These are phyloP conservation scores for Phymastichus coffea DNA, from an alignment of 1,140 invertebrate genomes.

Conservation along the genomic window DNA sequence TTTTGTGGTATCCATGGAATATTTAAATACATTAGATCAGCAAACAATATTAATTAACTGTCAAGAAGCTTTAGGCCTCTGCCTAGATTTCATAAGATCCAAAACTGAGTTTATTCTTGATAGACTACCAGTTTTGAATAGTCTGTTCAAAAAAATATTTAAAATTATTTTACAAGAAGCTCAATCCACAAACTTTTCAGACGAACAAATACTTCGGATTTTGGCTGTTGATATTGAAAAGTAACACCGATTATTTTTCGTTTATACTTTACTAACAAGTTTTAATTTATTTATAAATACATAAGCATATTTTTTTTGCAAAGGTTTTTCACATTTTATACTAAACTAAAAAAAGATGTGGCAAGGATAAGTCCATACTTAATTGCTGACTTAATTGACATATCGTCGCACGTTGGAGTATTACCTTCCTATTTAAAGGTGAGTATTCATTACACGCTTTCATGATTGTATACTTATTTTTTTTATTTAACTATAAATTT, in stretches of 20 bases:
- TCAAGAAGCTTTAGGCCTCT: conserved; percentile 18
- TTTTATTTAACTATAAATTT: neutral
- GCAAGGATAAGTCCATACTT: conserved; percentile 27
- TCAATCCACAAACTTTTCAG: neutral
- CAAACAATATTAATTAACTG: conserved; percentile 1
- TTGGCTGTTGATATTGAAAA: conserved; percentile 25
- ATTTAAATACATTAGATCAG: conserved; percentile 6
- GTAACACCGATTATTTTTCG: conserved; percentile 11
- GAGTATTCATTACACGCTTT: too few species aligned
- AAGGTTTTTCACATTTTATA: conserved; percentile 23
- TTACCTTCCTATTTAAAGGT: conserved; percentile 16
- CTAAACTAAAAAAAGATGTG: conserved; percentile 23
- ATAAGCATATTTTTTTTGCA: neutral
- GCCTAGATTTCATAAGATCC: conserved; percentile 20
- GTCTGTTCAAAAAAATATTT: conserved; percentile 18
- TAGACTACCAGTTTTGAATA: conserved; percentile 14
- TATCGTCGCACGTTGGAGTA: neutral
- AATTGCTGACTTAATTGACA: conserved; percentile 21
- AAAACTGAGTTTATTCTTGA: conserved; percentile 18
- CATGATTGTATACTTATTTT: neutral
- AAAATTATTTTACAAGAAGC: neutral
- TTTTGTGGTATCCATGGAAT: conserved; percentile 11
- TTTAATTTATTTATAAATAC: too few species aligned
- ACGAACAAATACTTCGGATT: conserved; percentile 15
- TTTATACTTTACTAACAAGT: neutral